phyloP scores from a whole-genome alignment of 1,140 invertebrate genomes.

The Drosophila chauvacae region DNA sequence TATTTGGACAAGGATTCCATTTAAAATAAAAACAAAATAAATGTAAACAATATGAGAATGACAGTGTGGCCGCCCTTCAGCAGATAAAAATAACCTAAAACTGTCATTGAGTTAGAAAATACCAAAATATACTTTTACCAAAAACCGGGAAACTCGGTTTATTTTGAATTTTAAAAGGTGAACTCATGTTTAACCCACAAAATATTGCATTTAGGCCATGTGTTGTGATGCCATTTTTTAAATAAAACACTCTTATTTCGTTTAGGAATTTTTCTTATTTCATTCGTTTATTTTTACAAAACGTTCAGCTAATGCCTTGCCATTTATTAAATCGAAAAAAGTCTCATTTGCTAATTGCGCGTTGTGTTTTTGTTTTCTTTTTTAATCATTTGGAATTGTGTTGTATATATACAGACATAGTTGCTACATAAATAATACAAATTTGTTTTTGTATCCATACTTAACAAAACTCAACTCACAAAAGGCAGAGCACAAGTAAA shows the following conservation, averaged over 20 bases:
- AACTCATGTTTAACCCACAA: not conserved
- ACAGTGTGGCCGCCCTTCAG: not conserved
- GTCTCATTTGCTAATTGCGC: constrained; percentile 77
- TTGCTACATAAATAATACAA: constrained; percentile 51
- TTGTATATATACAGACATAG: constrained; percentile 46
- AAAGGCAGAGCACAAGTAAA: constrained; percentile 40
- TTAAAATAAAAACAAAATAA: not conserved
- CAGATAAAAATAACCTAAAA: not conserved
- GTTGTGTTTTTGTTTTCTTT: constrained; percentile 48
- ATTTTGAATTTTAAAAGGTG: not conserved
- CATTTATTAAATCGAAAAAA: constrained; percentile 69
- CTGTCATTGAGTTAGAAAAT: not conserved
- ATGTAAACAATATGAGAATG: not conserved
- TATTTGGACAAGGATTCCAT: constrained; percentile 59
- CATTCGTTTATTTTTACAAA: constrained; percentile 67
- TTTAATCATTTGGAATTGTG: constrained; percentile 56
- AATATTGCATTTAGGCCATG: too few relatives aligned
- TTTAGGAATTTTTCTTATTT: constrained; percentile 29
- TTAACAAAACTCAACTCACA: constrained; percentile 48
- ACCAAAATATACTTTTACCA: not conserved
- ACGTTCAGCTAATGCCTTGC: constrained; percentile 48
- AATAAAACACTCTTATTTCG: constrained; percentile 1
- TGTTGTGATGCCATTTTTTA: not conserved
- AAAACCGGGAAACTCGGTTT: not conserved
- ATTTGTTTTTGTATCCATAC: constrained; percentile 22